phyloP scores from a whole-genome alignment of 2,888 invertebrate species.

The Amblyteles armatorius region DNA sequence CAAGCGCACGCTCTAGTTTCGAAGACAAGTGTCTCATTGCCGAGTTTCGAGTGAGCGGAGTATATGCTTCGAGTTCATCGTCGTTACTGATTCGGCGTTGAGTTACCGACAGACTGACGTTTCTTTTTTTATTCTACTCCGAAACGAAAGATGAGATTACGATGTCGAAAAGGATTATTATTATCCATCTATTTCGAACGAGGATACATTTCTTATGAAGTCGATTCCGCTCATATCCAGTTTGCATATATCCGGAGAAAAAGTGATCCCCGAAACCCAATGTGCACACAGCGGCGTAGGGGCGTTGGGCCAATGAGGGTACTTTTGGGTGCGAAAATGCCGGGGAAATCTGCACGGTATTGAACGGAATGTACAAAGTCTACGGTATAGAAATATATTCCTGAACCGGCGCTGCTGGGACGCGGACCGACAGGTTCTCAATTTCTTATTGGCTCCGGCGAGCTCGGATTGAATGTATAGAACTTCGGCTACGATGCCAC shows the following conservation, averaged over 20 bases:
- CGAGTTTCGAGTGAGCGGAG: neutral
- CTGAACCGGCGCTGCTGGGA: neutral
- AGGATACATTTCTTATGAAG: neutral
- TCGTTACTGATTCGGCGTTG: neutral
- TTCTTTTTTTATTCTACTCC: neutral
- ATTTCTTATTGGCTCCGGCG: slow-evolving; percentile 58
- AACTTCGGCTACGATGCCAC: slow-evolving; percentile 2
- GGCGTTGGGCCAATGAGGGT: neutral
- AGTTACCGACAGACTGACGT: neutral
- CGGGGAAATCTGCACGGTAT: neutral
- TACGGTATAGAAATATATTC: slow-evolving; percentile 45
- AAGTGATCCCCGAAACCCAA: neutral
- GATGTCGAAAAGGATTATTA: neutral
- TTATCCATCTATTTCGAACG: neutral
- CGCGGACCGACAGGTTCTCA: slow-evolving; percentile 42
- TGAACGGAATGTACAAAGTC: slow-evolving; percentile 40
- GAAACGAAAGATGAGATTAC: neutral
- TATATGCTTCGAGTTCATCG: neutral
- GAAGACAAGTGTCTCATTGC: neutral
- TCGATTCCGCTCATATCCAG: slow-evolving; percentile 33
- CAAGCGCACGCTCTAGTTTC: neutral
- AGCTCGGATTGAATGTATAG: slow-evolving; percentile 29
- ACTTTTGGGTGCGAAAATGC: slow-evolving; percentile 26
- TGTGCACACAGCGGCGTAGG: neutral
- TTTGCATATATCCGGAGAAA: slow-evolving; percentile 41